Conservation (phyloP, 30 jellyfish, hydroid and myxozoan genomes). For the Turritopsis rubra region DNA sequence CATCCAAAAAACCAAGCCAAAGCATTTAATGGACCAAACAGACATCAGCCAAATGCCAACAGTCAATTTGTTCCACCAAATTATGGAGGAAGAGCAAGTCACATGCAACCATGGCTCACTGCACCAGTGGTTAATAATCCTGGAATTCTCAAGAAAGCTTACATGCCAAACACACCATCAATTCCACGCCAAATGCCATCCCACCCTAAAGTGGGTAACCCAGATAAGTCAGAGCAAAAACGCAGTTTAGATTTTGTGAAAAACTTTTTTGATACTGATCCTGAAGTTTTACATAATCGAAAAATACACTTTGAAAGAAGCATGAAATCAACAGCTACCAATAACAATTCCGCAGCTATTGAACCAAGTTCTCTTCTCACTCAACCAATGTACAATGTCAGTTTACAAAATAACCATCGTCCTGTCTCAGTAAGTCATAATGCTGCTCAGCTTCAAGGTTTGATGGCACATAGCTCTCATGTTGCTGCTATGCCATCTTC, state of each 20-base stretch:
- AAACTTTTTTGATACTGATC: slow-evolving; percentile 31
- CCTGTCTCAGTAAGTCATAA: neutral
- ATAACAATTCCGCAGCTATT: neutral
- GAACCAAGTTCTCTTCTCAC: neutral
- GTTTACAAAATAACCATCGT: neutral
- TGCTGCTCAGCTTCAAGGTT: neutral
- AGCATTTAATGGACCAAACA: slow-evolving; percentile 1
- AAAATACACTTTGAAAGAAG: slow-evolving; percentile 9
- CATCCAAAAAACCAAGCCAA: neutral
- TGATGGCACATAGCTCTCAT: neutral
- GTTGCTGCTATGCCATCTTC: slow-evolving; percentile 13
- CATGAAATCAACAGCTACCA: neutral
- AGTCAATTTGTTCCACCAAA: neutral
- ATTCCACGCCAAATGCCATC: neutral
- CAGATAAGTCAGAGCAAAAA: slow-evolving; percentile 30
- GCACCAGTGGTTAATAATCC: slow-evolving; percentile 10
- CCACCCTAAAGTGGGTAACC: neutral
- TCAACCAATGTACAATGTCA: neutral
- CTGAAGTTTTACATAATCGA: slow-evolving; percentile 35
- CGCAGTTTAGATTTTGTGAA: slow-evolving; percentile 40
- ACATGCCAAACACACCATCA: neutral
- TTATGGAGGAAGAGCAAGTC: slow-evolving; percentile 6
- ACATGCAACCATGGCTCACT: slow-evolving; percentile 18
- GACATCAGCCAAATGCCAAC: neutral
- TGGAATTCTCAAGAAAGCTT: slow-evolving; percentile 36